Base-by-base conservation (phyloP, 1,140 invertebrate species). In the Macrobrachium nipponense region DNA sequence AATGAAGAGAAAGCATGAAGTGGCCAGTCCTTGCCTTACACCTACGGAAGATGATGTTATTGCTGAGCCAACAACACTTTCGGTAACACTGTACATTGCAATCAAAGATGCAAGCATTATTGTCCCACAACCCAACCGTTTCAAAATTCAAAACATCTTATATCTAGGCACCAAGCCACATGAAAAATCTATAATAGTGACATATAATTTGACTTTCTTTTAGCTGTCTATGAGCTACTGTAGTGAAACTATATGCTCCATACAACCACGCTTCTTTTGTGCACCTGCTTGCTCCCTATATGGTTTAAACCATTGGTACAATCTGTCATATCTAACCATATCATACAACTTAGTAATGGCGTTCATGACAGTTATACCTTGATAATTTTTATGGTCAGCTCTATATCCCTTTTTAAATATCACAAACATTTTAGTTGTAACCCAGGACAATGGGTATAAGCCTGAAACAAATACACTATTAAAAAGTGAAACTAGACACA, bases 81-180 rank as follows among this genome's bases (percentile, higher is more conserved):
- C n/a, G n/a, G n/a, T n/a, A n/a, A n/a, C n/a, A n/a, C n/a, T n/a
- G n/a, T n/a, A n/a, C n/a, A n/a, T n/a, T n/a, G n/a, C n/a, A n/a
- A n/a, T n/a, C n/a, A n/a, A n/a, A n/a, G n/a, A n/a, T n/a, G n/a
- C n/a, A n/a, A n/a, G n/a, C n/a, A n/a, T n/a, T n/a, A n/a, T n/a
- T n/a, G n/a, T n/a, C n/a, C n/a, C n/a, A n/a, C n/a, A n/a, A n/a
- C n/a, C n/a, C n/a, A n/a, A n/a, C n/a, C n/a, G n/a, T n/a, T n/a
- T n/a, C n/a, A n/a, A n/a, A n/a, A n/a, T n/a, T n/a, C n/a, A n/a
- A n/a, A n/a, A n/a, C n/a, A n/a, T n/a, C n/a, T n/a, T n/a, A n/a
- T n/a, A n/a, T n/a, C 72, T 75, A 18, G 72, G 72, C 72, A 75
- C 44, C 44, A 75, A 23, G 27, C 44, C 72, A 75, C 18, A 75